Percentiles rank a stretch among this genome's conserved stretches.
These are phyloP conservation scores for Carabus problematicus DNA, from an alignment of 2,888 invertebrate genomes.

Conservation along the genomic window DNA sequence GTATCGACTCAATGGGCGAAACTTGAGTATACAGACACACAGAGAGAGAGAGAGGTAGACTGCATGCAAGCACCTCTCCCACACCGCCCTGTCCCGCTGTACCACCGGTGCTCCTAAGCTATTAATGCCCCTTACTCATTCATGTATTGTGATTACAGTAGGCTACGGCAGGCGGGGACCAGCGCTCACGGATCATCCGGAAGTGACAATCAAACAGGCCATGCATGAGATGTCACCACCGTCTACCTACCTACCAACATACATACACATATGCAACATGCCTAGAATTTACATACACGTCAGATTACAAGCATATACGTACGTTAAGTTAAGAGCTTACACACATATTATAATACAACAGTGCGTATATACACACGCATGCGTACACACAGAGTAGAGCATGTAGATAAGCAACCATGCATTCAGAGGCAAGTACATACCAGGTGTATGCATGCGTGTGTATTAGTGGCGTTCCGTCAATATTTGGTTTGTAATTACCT, in stretches of 20 bases:
- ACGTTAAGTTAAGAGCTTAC: too few relatives aligned
- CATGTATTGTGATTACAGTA: not conserved
- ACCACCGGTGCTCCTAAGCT: too few relatives aligned
- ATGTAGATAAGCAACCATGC: not conserved
- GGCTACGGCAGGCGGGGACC: slow-evolving; percentile 1
- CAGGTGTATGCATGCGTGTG: not conserved
- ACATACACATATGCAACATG: too few relatives aligned
- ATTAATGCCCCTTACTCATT: not conserved
- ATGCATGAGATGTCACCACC: slow-evolving; percentile 17
- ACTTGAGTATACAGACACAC: too few relatives aligned
- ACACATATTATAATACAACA: too few relatives aligned
- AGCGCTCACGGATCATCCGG: slow-evolving; percentile 25
- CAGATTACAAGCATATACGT: too few relatives aligned
- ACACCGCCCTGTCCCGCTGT: too few relatives aligned
- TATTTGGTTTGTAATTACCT: slow-evolving; percentile 41
- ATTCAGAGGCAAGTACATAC: too few relatives aligned
- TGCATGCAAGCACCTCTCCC: too few relatives aligned
- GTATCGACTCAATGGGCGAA: too few relatives aligned
- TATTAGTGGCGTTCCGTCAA: slow-evolving; percentile 24
- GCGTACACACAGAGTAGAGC: not conserved
- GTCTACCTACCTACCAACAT: not conserved
- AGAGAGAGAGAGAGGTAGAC: too few relatives aligned
- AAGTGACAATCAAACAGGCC: slow-evolving; percentile 29
- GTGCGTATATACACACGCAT: not conserved
- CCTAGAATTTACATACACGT: too few relatives aligned